Percentiles rank a stretch among this genome's conserved stretches.
Conservation (phyloP, 1,140 invertebrate genomes). For the Caenorhabditis remanei region DNA sequence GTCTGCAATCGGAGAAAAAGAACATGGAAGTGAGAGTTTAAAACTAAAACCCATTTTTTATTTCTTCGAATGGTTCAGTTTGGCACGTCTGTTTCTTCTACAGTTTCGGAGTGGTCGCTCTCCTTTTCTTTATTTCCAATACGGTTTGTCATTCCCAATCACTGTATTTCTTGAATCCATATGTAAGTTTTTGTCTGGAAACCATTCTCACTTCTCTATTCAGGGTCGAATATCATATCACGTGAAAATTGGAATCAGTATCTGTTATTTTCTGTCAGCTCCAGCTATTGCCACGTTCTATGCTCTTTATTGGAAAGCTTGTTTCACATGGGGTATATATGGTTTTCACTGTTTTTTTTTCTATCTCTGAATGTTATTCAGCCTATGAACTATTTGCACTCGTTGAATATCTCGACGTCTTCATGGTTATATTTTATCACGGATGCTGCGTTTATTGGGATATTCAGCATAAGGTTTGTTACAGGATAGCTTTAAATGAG, state of each 20-base stretch:
- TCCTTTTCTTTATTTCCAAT: slow-evolving; percentile 63
- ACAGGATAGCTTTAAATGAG: neutral
- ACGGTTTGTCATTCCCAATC: slow-evolving; percentile 65
- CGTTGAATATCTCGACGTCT: slow-evolving; percentile 64
- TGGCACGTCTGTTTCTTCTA: slow-evolving; percentile 64
- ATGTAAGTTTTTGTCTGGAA: slow-evolving; percentile 49
- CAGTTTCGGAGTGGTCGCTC: slow-evolving; percentile 61
- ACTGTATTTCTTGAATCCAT: slow-evolving; percentile 64
- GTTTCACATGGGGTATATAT: slow-evolving; percentile 60
- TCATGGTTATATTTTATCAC: slow-evolving; percentile 66
- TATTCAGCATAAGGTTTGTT: slow-evolving; percentile 46
- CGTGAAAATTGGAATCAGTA: slow-evolving; percentile 56
- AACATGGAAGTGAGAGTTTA: slow-evolving; percentile 59
- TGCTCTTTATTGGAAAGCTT: slow-evolving; percentile 65
- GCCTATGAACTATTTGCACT: slow-evolving; percentile 65
- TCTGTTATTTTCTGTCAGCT: slow-evolving; percentile 53
- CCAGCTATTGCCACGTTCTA: slow-evolving; percentile 62
- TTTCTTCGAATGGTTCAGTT: slow-evolving; percentile 47
- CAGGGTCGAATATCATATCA: slow-evolving; percentile 63
- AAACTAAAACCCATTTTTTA: neutral
- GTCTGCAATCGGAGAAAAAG: slow-evolving; percentile 64
- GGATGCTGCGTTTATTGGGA: slow-evolving; percentile 50
- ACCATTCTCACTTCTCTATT: too few relatives aligned
- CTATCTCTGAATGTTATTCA: slow-evolving; percentile 5
- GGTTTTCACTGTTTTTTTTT: neutral